Evolutionary conservation across 53 echinoderm and acorn worm species (phyloP), one percentile per base, ranked within the genome.

Genomic region (Paracentrotus lividus): DNA sequence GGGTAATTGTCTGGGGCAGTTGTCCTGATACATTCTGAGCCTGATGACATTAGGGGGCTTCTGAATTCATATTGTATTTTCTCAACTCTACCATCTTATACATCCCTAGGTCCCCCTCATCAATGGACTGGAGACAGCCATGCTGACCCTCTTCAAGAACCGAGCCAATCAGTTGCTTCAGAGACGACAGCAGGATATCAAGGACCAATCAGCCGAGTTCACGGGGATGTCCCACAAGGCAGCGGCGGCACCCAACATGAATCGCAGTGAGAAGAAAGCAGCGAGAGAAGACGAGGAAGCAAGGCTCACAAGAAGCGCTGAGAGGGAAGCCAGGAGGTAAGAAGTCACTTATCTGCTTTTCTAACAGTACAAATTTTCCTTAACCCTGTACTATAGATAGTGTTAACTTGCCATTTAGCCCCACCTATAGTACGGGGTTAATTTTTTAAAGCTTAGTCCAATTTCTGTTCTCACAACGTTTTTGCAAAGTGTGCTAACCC

Each of bases 241-340:
- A 5, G 93, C 97, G 4, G 96, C 97, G 12, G 93, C 95, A 6
- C 94, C 95, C 51, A 95, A 95, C 56, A 85, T 91, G 91, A 94
- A 66, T 42, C 94, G 94, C 65, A 85, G 90, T 60, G 78, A 72
- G 40, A 56, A 84, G 21, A 96, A 95, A 90, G 87, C 90, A 2
- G 88, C 87, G 67, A 94, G 94, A 42, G 95, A 95, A 60, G 98
- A 97, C 57, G 93, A 93, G 75, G 93, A 96, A 93, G 90, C 90
- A 0, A 96, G 91, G 68, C 97, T 96, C 57, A 93, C 97, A 31
- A 69, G 98, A 59, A 88, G 86, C 3, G 98, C 98, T 26, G 98
- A 98, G 68, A 95, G 98, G 84, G 98, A 98, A 53, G 98, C 95
- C 2, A 97, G 98, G 81, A 96, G 97, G 98, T 98, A 85, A 58